A percentile compares a stretch with the other conserved stretches of the same genome.
Evolutionary conservation across 2,888 invertebrate genomes (phyloP).

Genomic region (Scaptomyza flava): DNA sequence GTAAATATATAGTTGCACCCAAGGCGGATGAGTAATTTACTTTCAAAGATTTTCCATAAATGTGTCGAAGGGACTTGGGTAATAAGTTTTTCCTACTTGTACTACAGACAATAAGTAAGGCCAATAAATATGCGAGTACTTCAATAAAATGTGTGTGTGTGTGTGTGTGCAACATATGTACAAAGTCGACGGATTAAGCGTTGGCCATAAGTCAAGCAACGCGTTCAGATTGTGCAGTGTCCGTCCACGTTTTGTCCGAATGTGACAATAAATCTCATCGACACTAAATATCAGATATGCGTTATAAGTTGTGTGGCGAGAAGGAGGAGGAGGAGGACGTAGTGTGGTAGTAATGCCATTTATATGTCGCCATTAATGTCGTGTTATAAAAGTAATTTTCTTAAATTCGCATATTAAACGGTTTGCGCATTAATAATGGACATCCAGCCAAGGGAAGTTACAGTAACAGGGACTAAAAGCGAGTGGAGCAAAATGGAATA

Average conservation of each 20-base stretch:
- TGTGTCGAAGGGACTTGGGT: too few relatives aligned
- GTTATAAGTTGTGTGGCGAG: conserved; percentile 33
- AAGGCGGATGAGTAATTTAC: background rate
- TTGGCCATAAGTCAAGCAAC: conserved; percentile 64
- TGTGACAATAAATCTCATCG: conserved; percentile 73
- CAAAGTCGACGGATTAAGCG: conserved; percentile 66
- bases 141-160: conserved; percentile 14
- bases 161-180: conserved; percentile 22
- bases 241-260: conserved; percentile 15
- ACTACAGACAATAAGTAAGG: conserved; percentile 33
- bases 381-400: conserved; percentile 78
- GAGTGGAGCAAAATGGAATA: conserved; percentile 4
- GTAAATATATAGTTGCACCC: background rate
- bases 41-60: background rate
- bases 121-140: conserved; percentile 46
- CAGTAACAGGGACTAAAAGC: background rate
- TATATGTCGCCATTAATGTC: conserved; percentile 74
- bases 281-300: conserved; percentile 77
- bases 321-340: too few relatives aligned
- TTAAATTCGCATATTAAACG: conserved; percentile 79
- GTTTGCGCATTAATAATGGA: conserved; percentile 70
- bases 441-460: conserved; percentile 3
- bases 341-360: conserved; percentile 39
- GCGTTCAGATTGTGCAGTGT: conserved; percentile 33
- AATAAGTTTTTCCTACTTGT: background rate